A percentile compares a stretch with the other conserved stretches of the same genome.
Conservation (phyloP, 2,888 invertebrate genomes). For the Cecidostiba fungosa region DNA sequence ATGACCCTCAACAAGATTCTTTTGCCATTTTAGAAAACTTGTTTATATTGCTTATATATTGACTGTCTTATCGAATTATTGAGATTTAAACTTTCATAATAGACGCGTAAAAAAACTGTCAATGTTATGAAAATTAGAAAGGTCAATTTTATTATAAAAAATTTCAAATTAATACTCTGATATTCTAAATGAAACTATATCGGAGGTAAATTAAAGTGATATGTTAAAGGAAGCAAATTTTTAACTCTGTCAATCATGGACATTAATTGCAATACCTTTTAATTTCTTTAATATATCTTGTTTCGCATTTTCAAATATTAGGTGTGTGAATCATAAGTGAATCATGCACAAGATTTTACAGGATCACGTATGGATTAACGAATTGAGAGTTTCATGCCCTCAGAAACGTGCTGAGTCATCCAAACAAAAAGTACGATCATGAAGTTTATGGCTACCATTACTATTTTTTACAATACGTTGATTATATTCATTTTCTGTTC, state of each 20-base stretch:
- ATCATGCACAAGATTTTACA: not conserved
- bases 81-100: not conserved
- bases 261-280: not conserved
- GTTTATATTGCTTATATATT: slow-evolving; percentile 4
- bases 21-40: not conserved
- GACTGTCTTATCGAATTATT: not conserved
- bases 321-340: not conserved
- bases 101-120: not conserved
- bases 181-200: too few species aligned
- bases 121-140: not conserved
- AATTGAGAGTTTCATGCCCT: not conserved
- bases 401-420: not conserved
- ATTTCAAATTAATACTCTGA: not conserved
- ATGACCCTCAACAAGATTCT: slow-evolving; percentile 15
- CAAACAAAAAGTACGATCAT: not conserved
- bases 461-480: not conserved
- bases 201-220: too few species aligned
- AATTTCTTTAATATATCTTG: not conserved
- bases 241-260: not conserved
- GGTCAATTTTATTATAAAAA: not conserved
- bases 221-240: too few species aligned
- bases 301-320: not conserved
- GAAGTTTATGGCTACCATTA: not conserved
- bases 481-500: not conserved
- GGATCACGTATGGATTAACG: not conserved